Conservation (phyloP, 2,113 vertebrate genomes). For the Leucopternis melanops region DNA sequence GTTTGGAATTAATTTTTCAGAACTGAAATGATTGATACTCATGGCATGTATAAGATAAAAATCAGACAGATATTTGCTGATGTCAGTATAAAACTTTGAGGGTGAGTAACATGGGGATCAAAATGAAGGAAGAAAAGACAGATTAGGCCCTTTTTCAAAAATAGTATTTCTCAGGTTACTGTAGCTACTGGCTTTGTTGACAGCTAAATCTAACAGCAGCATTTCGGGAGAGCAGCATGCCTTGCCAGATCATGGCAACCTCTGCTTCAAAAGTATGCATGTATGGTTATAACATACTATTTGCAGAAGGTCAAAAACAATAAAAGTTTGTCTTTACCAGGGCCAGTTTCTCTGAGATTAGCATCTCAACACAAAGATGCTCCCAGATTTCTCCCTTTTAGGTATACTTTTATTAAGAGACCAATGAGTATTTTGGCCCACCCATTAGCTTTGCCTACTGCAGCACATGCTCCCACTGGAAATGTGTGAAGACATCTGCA, state of each 20-base stretch:
- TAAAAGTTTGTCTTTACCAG: background rate
- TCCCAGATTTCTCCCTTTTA: background rate
- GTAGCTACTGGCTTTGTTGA: background rate
- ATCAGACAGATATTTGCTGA: background rate
- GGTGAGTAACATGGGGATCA: background rate
- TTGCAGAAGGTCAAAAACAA: background rate
- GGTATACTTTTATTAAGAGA: background rate
- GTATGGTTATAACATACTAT: background rate
- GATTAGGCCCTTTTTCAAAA: background rate
- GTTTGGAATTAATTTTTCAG: background rate
- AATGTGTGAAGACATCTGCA: background rate
- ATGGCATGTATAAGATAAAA: background rate
- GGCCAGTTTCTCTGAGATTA: background rate
- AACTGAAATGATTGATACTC: background rate
- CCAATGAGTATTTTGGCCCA: background rate
- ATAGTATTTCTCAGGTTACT: background rate
- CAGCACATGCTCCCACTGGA: background rate
- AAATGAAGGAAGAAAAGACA: background rate
- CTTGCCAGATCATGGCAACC: background rate
- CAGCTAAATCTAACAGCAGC: background rate
- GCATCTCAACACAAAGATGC: background rate
- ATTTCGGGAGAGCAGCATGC: background rate
- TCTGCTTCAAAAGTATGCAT: background rate
- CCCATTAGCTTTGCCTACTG: background rate
- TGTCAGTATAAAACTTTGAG: background rate